A percentile compares a stretch with the other conserved stretches of the same genome.
These are phyloP conservation scores for Biston betularia DNA, from an alignment of 2,888 invertebrate genomes.

Conservation along the genomic window DNA sequence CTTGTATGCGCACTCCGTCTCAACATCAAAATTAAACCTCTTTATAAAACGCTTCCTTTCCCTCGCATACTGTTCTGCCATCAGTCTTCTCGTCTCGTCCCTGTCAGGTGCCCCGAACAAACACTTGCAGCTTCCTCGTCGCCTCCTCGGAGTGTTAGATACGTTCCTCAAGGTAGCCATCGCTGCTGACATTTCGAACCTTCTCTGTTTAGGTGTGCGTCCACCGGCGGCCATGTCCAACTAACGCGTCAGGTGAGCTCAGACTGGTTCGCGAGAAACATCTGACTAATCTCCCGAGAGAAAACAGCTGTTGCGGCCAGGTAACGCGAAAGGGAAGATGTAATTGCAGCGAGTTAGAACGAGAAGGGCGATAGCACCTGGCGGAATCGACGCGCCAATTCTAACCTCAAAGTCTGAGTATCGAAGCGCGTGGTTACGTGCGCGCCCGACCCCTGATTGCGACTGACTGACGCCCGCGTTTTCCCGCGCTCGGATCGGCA, in stretches of 20 bases:
- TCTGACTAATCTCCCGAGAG: constrained; percentile 85
- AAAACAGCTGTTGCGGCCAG: constrained; percentile 83
- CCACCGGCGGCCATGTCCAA: constrained; percentile 78
- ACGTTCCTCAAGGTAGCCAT: constrained; percentile 71
- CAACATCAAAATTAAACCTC: constrained; percentile 87
- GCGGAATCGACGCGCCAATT: constrained; percentile 80
- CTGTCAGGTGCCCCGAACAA: constrained; percentile 87
- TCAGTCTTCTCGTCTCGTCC: constrained; percentile 85
- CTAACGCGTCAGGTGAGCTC: constrained; percentile 77
- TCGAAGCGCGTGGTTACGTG: constrained; percentile 59
- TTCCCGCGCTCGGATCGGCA: constrained; percentile 70
- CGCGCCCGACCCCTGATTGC: constrained; percentile 69
- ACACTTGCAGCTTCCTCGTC: constrained; percentile 84
- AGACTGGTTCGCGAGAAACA: constrained; percentile 82
- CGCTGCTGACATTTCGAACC: constrained; percentile 71
- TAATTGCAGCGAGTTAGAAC: constrained; percentile 61
- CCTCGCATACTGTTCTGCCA: constrained; percentile 86
- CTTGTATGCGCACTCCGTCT: constrained; percentile 76
- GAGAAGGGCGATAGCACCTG: constrained; percentile 77
- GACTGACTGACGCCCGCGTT: constrained; percentile 69
- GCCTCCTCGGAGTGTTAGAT: constrained; percentile 72
- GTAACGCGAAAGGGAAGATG: constrained; percentile 69
- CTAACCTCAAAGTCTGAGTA: constrained; percentile 73
- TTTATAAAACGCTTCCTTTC: constrained; percentile 86
- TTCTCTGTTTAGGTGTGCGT: constrained; percentile 81